Evolutionary conservation across 2,797 vertebrate species (phyloP).

Genomic region (Rhinichthys osculus): DNA sequence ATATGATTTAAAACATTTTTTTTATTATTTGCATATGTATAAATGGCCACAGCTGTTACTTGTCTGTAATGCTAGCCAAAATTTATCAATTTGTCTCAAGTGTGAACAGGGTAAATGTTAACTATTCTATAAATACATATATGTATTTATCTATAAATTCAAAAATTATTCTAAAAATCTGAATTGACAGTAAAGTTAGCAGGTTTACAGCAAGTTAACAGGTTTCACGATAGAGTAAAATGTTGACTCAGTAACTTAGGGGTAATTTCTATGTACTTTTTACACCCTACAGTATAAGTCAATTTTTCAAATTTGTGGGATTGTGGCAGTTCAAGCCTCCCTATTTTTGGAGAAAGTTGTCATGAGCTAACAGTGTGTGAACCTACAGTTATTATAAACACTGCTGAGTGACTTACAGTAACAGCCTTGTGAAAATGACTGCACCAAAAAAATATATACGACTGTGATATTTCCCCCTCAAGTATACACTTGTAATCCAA

Average conservation of each 20-base stretch:
- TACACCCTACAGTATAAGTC: not conserved
- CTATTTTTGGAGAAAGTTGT: conserved; percentile 45
- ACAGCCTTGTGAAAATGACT: conserved; percentile 49
- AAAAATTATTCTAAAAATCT: not conserved
- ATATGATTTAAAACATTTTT: too few relatives aligned
- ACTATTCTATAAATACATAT: not conserved
- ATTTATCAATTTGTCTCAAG: not conserved
- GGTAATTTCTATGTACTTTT: not conserved
- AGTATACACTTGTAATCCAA: conserved; percentile 30
- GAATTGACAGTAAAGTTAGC: conserved; percentile 26
- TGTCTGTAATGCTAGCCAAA: not conserved
- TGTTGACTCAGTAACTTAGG: not conserved
- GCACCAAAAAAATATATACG: conserved; percentile 47
- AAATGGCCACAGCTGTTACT: not conserved
- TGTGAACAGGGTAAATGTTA: not conserved
- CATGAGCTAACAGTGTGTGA: conserved; percentile 44
- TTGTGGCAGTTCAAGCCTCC: not conserved
- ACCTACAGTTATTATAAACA: conserved; percentile 48
- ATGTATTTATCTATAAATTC: too few relatives aligned
- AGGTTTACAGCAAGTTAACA: not conserved
- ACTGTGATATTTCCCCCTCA: conserved; percentile 30
- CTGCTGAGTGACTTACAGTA: conserved; percentile 53
- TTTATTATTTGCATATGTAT: too few relatives aligned
- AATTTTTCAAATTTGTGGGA: conserved; percentile 8
- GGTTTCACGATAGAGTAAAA: not conserved